Base-by-base conservation (phyloP, 1,140 invertebrate species). In the Brachionus calyciflorus region DNA sequence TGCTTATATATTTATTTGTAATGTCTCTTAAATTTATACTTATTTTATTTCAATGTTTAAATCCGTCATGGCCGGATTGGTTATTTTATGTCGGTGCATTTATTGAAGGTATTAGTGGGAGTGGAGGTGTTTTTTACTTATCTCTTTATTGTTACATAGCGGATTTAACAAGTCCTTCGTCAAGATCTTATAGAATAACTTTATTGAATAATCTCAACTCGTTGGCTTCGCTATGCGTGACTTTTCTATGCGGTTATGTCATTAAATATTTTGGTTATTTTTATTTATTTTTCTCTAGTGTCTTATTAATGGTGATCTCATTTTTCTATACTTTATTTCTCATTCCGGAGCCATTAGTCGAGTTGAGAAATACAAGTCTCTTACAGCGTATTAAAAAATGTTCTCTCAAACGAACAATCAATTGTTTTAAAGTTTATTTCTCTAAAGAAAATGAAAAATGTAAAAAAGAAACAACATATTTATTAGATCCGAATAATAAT, bases 71-170 rank as follows among this genome's bases (percentile, higher is more conserved):
- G 69, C 69, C 69, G 5, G 69, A 73, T 37, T 73, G 69, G 69
- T 41, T 73, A 19, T 73, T 73, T 24, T 73, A 73, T 55, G 44
- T 73, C n/a, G 69, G 69, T 14, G 69, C 69, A 2, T 73, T 73
- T 21, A 55, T 73, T 24, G 69, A 73, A 73, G 69, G 69, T 1
- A 21, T 73, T 28, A 73, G 69, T 41, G 69, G 69, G 12, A 73
- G 69, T 41, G 51, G 24, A 7, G 69, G 69, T 7, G 69, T 73
- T 12, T 73, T 51, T 73, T 55, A 37, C 51, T 55, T 73, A 33
- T 73, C 69, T 19, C 46, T 73, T 1, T 73, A 51, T 21, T 73
- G 69, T 21, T 73, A 73, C 21, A 73, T 73, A 10, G 46, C 69
- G 0, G 69, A 73, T 53, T 40, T 51, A n/a, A 73, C 69, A n/a